Evolutionary conservation across 2,797 vertebrate species (phyloP), one percentile per base, ranked within the genome.

Genomic region (Phrynocephalus forsythii): DNA sequence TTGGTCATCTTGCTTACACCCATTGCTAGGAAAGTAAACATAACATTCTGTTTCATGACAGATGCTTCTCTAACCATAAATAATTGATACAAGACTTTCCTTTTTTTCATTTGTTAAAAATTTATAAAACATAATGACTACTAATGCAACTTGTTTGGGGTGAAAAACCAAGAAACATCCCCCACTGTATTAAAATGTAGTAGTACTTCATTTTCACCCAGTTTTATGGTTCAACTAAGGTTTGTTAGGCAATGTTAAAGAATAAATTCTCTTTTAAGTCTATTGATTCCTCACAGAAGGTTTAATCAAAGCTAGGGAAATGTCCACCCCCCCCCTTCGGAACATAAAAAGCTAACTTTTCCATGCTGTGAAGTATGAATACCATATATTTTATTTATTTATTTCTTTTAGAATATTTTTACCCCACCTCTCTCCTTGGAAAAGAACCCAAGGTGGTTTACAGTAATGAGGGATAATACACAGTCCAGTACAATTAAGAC

Each of bases 181-280:
- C 91, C 89, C 82, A 90, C 90, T 89, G 91, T 92, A 93, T 93
- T 90, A 95, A 94, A 94, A 82, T 16, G 79, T 91, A 69, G 79
- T 91, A 67, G 56, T 92, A 93, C 92, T 92, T 86, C 77, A 91
- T 87, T 92, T 95, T 91, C 89, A 93, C 92, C 20, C 0, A 88
- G 48, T 90, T 67, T 88, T 92, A 83, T 85, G 89, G 86, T 79
- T 92, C 91, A 89, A 91, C 81, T 88, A 91, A 90, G 87, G 82
- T 86, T 71, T 93, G 89, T 90, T 85, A 90, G 92, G 82, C 90
- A 86, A 91, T 90, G 93, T 93, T 93, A 92, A 93, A 93, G 92
- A 92, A 90, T 67, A 44, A 68, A 91, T 91, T 79, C 67, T 91
- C 93, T 94, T 93, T 89, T 93, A 94, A 89, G 93, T 90, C 89